Percentiles rank a stretch among this genome's conserved stretches.
Evolutionary conservation across 2,888 invertebrate genomes (phyloP).

Genomic region (Synanthedon tipuliformis): DNA sequence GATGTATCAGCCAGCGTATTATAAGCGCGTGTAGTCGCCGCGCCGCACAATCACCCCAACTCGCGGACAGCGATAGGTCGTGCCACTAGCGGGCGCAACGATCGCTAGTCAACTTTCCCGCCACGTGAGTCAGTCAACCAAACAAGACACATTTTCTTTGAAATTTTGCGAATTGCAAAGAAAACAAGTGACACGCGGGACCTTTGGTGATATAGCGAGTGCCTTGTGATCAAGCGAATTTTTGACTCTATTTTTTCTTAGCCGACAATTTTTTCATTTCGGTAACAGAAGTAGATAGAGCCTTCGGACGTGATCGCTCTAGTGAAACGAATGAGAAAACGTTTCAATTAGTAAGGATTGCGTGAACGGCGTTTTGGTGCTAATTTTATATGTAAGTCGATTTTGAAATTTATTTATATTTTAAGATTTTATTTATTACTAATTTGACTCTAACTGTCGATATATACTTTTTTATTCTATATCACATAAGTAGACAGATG

Average conservation of each 20-base stretch:
- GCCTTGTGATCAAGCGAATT: constrained; percentile 49
- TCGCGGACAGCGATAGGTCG: constrained; percentile 63
- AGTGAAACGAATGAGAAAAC: constrained; percentile 41
- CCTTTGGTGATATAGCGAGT: constrained; percentile 45
- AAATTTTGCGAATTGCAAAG: constrained; percentile 66
- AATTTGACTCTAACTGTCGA: no score
- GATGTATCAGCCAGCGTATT: constrained; percentile 11
- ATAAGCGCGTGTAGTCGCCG: constrained; percentile 40
- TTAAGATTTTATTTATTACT: no score
- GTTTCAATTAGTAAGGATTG: constrained; percentile 62
- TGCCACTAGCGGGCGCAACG: constrained; percentile 57
- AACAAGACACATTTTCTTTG: constrained; percentile 61
- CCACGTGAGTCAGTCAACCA: constrained; percentile 23
- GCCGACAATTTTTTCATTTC: constrained; percentile 22
- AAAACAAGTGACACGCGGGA: constrained; percentile 56
- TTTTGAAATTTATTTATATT: no score
- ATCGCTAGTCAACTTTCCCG: constrained; percentile 46
- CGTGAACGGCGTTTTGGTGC: constrained; percentile 35
- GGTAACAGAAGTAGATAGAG: constrained; percentile 34
- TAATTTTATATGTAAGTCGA: constrained; percentile 25
- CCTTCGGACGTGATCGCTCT: constrained; percentile 45
- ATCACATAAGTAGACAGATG: no score
- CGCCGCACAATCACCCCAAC: constrained; percentile 53
- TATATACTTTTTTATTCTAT: no score
- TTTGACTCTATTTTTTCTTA: constrained; percentile 36